Base-by-base conservation (phyloP, 2,113 vertebrate species). In the Mormoops blainvillei region DNA sequence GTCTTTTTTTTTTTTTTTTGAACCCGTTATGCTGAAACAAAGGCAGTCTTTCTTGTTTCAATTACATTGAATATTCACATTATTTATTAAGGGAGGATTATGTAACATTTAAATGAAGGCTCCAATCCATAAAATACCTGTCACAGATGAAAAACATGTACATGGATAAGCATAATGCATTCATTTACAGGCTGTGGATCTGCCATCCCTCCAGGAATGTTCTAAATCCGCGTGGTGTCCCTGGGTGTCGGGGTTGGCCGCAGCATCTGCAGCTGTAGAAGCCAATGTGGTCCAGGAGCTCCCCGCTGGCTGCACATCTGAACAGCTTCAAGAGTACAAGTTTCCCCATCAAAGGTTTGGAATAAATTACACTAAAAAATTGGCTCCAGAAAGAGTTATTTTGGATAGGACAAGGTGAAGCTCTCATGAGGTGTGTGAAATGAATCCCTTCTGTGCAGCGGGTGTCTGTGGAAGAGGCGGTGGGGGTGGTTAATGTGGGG, bases 331-430 rank as follows among this genome's bases (percentile, higher is more conserved):
- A 95, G 97, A 98, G 97, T 68, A 94, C 96, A 96, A 97, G 97
- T 92, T 95, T 94, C 95, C 97, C 98, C 97, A 98, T 97, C 84
- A 63, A 97, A 98, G 96, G 58, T 89, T 97, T 98, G 98, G 98
- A 97, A 97, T 97, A 96, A 97, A 98, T 98, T 98, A 98, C 67
- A 19, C 14, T 65, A 74, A 97, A 93, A 98, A 98, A 97, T 98
- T 98, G 98, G 97, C 98, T 98, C 98, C 97, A 98, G 98, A 97
- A 91, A 97, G 96, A 94, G 96, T 98, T 98, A 96, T 97, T 97
- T 98, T 98, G 97, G 97, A 95, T 87, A 94, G 78, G 95, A 97
- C 96, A 98, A 98, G 94, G 96, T 38, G 90, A 96, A 96, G 92
- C 97, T 93, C 97, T 98, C 89, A 36, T 95, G 96, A 97, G 97